Evolutionary conservation across 2,888 invertebrate species (phyloP), one percentile per base, ranked within the genome.

Genomic region (Dryomyza anilis): DNA sequence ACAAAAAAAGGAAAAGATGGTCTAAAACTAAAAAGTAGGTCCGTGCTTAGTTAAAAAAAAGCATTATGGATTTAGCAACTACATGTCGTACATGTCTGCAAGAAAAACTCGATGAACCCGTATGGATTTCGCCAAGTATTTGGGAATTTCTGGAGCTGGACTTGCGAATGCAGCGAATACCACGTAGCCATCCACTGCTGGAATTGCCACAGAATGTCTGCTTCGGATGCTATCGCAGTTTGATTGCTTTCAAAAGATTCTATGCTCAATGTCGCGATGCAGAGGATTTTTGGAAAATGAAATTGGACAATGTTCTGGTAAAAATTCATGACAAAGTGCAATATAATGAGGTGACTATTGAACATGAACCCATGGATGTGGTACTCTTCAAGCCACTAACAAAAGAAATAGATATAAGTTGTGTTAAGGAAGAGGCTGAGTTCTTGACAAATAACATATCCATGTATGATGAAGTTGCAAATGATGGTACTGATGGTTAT

Each of bases 141-240:
- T 25, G 63, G 23, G 61, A 57, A 39, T 70, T 69, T 14, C 48
- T 70, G 2, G 67, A 70, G 55, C 48, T 55, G 8, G 33, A 29
- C n/a, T 46, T 69, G 8, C 45, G 65, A 5, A 46, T 70, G 3
- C 46, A 60, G 45, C 65, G 64, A 48, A 39, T 70, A n/a, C 33
- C 45, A 2, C 59, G 63, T 36, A 53, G 65, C 5, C 59, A 48
- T 33, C 39, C 33, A 3, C 8, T 21, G 3, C 57, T 53, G 10
- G 67, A 64, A 58, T 46, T 61, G 6, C 68, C 65, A 50, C 67
- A 66, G 63, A 70, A 67, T 65, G 50, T 70, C n/a, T 70, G 70
- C 56, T 68, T 69, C 8, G 53, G 43, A 0, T 70, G 70, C 29
- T 70, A 67, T 33, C 67, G 67, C 27, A 66, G 55, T 64, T 46